A percentile compares a stretch with the other conserved stretches of the same genome.
Evolutionary conservation across 2,888 invertebrate species (phyloP).

Genomic region (Diarsia rubi): DNA sequence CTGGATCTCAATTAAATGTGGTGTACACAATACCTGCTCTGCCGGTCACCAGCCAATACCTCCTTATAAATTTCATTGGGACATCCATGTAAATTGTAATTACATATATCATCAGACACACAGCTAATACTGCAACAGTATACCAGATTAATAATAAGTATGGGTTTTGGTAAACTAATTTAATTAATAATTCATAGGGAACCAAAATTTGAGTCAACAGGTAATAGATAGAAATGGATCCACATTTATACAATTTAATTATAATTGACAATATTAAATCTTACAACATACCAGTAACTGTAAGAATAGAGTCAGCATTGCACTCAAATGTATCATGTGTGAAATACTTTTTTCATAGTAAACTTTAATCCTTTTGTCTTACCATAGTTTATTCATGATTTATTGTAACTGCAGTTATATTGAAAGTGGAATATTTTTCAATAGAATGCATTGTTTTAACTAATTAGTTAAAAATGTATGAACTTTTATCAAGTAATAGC

Average conservation of each 20-base stretch:
- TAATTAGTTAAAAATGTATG: conserved; percentile 46
- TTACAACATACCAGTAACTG: conserved; percentile 68
- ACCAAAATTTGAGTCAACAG: conserved; percentile 69
- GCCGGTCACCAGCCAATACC: conserved; percentile 76
- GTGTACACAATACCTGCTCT: conserved; percentile 73
- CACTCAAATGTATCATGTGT: conserved; percentile 45
- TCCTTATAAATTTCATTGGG: conserved; percentile 85
- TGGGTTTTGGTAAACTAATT: conserved; percentile 73
- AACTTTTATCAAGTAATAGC: conserved; percentile 55
- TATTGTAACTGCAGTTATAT: conserved; percentile 42
- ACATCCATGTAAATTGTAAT: conserved; percentile 78
- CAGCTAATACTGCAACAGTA: conserved; percentile 67
- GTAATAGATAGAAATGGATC: conserved; percentile 58
- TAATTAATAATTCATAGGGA: conserved; percentile 63
- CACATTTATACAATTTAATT: conserved; percentile 58
- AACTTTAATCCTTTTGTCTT: conserved; percentile 50
- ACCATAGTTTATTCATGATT: conserved; percentile 47
- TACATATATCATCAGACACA: conserved; percentile 66
- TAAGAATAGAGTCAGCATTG: conserved; percentile 66
- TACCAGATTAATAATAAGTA: conserved; percentile 66
- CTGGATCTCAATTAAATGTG: conserved; percentile 77
- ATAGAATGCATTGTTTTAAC: conserved; percentile 41
- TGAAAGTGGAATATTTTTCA: conserved; percentile 39
- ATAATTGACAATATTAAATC: conserved; percentile 69
- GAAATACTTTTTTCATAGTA: conserved; percentile 63